These are phyloP conservation scores for Silurus asotus DNA, from an alignment of 2,113 vertebrate species.

Conservation along the genomic window DNA sequence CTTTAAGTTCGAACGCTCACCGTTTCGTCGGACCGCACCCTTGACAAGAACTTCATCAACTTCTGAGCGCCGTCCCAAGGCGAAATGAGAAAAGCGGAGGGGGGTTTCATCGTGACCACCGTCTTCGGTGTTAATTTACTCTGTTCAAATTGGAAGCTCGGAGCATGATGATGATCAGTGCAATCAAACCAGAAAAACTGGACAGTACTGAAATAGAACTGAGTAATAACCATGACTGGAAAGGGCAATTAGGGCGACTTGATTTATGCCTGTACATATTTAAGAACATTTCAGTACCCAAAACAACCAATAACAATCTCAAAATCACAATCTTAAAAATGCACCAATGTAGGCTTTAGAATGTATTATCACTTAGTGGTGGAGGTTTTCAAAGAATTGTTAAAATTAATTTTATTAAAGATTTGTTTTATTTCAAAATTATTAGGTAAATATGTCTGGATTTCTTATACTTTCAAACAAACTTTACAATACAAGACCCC, in stretches of 20 bases:
- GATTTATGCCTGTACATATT: not conserved
- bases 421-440: not conserved
- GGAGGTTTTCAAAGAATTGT: not conserved
- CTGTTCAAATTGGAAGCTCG: constrained; percentile 6
- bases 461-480: not conserved
- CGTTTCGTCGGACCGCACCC: constrained; percentile 75
- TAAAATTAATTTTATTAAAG: not conserved
- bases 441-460: not conserved
- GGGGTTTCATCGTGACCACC: not conserved
- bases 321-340: not conserved
- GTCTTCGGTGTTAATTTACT: constrained; percentile 34
- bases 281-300: not conserved
- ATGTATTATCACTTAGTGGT: not conserved
- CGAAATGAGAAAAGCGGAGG: constrained; percentile 38
- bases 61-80: constrained; percentile 52
- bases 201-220: not conserved
- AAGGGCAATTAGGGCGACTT: not conserved
- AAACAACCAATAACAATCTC: not conserved
- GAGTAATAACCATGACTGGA: not conserved
- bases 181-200: not conserved
- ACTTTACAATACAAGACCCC: too few relatives aligned
- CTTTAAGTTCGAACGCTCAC: constrained; percentile 70
- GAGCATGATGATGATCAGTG: not conserved
- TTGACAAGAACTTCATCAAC: constrained; percentile 74
- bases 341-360: not conserved